phyloP scores from a whole-genome alignment of 2,113 vertebrate genomes.

The Cygnus atratus region DNA sequence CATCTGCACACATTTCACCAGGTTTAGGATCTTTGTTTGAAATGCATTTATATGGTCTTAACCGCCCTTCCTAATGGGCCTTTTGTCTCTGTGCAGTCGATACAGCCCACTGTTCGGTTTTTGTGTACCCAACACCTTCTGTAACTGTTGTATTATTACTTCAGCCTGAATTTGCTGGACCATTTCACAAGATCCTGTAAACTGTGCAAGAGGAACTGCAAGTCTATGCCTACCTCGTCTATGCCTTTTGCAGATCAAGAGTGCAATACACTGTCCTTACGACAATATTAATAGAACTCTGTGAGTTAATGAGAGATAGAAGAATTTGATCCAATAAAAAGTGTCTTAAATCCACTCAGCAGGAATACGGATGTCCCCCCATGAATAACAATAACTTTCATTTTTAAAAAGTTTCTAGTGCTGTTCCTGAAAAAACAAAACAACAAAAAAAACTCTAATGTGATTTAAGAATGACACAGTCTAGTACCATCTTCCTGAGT shows the following conservation, averaged over 20 bases:
- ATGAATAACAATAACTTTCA: background rate
- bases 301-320: background rate
- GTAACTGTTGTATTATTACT: background rate
- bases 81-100: background rate
- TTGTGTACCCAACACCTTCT: background rate
- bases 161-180: background rate
- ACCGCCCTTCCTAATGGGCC: background rate
- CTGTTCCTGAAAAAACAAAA: background rate
- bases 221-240: background rate
- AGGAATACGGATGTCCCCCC: background rate
- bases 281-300: background rate
- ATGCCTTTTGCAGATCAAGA: background rate
- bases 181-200: background rate
- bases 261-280: background rate
- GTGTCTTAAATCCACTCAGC: background rate
- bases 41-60: background rate
- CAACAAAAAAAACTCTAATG: background rate
- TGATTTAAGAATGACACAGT: background rate
- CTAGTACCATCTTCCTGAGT: background rate
- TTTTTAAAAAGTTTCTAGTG: background rate
- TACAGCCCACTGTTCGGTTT: background rate
- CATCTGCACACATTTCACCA: background rate
- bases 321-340: background rate
- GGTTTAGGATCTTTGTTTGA: background rate
- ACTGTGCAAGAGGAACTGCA: background rate